Conservation (phyloP, 2,113 vertebrate genomes). For the Anoplopoma fimbria region DNA sequence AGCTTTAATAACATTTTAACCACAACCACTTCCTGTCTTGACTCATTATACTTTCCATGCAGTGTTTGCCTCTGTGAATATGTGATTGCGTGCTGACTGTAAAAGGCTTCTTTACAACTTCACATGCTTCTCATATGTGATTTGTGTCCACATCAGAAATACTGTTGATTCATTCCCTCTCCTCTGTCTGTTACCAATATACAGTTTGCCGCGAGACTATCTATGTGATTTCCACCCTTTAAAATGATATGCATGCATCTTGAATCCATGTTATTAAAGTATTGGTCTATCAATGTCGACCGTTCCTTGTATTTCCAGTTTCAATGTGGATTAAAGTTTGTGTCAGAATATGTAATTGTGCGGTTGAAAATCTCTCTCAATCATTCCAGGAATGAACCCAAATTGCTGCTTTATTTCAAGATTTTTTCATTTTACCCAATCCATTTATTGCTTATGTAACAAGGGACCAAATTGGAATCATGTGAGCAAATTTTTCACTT, state of each 20-base stretch:
- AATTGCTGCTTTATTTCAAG: not conserved
- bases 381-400: not conserved
- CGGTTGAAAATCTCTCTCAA: not conserved
- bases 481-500: constrained; percentile 7
- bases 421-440: not conserved
- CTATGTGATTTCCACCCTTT: constrained; percentile 24
- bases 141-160: constrained; percentile 44
- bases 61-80: constrained; percentile 3
- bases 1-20: constrained; percentile 34
- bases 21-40: constrained; percentile 50
- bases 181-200: constrained; percentile 20
- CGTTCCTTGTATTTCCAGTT: not conserved
- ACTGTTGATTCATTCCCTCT: constrained; percentile 27
- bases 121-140: constrained; percentile 19
- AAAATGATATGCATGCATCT: constrained; percentile 13
- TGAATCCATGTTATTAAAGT: constrained; percentile 2
- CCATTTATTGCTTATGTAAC: not conserved
- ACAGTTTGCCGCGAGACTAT: not conserved
- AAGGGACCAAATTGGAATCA: not conserved
- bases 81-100: constrained; percentile 17
- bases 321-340: not conserved
- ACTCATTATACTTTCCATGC: constrained; percentile 29
- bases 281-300: not conserved
- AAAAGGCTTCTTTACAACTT: constrained; percentile 26
- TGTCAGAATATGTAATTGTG: not conserved